These are phyloP conservation scores for Panopea generosa DNA, from an alignment of 2,888 invertebrate species.

Conservation along the genomic window DNA sequence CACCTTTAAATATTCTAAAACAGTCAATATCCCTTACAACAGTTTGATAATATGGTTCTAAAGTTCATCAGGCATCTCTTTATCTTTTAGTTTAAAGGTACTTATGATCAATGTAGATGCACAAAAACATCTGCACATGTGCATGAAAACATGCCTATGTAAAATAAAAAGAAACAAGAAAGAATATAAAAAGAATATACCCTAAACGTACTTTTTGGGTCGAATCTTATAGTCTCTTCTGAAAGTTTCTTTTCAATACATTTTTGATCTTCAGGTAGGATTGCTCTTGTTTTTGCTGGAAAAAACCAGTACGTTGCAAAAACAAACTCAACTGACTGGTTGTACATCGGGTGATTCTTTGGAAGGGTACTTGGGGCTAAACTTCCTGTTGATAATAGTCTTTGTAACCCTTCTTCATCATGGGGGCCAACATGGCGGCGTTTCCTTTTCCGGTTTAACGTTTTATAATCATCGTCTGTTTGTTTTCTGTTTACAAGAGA, in stretches of 20 bases:
- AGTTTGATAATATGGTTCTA: too few species aligned
- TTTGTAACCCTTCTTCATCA: constrained; percentile 85
- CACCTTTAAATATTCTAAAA: too few species aligned
- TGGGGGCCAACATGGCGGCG: constrained; percentile 85
- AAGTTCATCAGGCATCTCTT: too few species aligned
- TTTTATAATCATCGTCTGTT: too few species aligned
- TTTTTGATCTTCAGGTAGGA: constrained; percentile 88
- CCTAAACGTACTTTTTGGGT: constrained; percentile 80
- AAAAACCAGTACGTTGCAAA: constrained; percentile 92
- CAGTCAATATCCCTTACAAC: too few species aligned
- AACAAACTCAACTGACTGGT: constrained; percentile 88
- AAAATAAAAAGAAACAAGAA: too few species aligned
- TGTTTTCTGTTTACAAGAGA: background rate
- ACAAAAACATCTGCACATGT: too few species aligned
- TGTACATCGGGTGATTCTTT: constrained; percentile 84
- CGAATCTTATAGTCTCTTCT: constrained; percentile 83
- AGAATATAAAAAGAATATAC: too few species aligned
- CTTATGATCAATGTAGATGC: too few species aligned
- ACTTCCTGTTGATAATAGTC: constrained; percentile 86
- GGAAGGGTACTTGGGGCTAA: constrained; percentile 85
- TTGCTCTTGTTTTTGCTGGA: constrained; percentile 86
- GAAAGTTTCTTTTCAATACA: constrained; percentile 88
- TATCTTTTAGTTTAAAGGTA: too few species aligned
- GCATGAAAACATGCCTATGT: too few species aligned
- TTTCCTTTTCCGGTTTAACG: constrained; percentile 30